Evolutionary conservation across 2,113 vertebrate species (phyloP).

Genomic region (Eulemur macaco): DNA sequence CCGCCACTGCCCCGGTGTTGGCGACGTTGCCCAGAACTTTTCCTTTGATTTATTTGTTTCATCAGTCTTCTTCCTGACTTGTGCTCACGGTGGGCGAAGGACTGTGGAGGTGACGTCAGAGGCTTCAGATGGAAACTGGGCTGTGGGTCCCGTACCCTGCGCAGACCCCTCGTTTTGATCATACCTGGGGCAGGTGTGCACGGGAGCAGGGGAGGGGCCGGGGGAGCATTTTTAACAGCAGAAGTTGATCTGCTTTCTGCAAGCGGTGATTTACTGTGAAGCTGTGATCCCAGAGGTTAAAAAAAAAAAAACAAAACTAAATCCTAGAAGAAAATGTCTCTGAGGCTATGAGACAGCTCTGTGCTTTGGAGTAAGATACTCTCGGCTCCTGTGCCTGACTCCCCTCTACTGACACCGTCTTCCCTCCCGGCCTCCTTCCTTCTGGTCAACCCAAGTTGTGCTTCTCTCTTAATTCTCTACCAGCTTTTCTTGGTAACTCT

Average conservation of each 20-base stretch:
- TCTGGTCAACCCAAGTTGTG: background rate
- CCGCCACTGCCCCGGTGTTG: background rate
- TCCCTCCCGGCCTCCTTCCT: too few relatives aligned
- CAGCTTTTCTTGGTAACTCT: background rate
- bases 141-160: too few relatives aligned
- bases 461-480: background rate
- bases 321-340: background rate
- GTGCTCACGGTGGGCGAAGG: background rate
- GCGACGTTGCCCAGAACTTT: background rate
- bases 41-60: background rate
- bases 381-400: background rate
- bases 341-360: background rate
- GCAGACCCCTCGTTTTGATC: background rate
- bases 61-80: background rate
- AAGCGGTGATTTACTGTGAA: background rate
- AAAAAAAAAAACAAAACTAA: background rate
- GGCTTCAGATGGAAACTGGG: background rate
- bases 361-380: background rate
- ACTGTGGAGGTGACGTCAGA: background rate
- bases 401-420: rapidly evolving
- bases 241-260: background rate
- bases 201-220: background rate
- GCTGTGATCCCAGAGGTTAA: background rate
- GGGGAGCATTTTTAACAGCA: background rate
- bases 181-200: background rate